phyloP scores from a whole-genome alignment of 2,797 vertebrate genomes.

The Sebastes jordani region DNA sequence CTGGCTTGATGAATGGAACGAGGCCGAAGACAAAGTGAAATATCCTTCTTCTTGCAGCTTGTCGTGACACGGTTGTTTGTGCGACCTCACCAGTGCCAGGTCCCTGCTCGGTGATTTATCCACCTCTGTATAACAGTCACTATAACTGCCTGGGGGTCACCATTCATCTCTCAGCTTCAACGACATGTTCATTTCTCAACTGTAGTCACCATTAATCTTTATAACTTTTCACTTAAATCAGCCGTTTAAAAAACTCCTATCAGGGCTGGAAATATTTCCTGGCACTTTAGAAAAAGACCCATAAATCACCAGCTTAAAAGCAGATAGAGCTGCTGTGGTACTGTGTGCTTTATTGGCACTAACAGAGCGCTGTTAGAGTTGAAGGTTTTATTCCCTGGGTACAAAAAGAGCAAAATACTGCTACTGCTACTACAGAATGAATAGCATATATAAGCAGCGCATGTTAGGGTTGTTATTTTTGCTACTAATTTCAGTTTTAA shows the following conservation, averaged over 20 bases:
- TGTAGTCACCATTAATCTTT: conserved; percentile 50
- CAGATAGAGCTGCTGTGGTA: background rate
- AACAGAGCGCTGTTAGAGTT: background rate
- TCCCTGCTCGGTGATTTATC: conserved; percentile 46
- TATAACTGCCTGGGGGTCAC: background rate
- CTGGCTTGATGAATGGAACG: background rate
- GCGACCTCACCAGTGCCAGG: background rate
- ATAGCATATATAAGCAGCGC: background rate
- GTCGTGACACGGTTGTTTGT: conserved; percentile 4
- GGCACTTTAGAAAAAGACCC: conserved; percentile 17
- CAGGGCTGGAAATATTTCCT: conserved; percentile 59
- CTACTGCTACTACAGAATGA: background rate
- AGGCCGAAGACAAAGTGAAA: conserved; percentile 28
- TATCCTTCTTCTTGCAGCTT: conserved; percentile 4
- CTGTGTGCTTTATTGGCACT: conserved; percentile 3
- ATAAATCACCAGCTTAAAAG: conserved; percentile 51
- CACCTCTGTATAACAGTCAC: conserved; percentile 14
- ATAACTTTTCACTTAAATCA: conserved; percentile 41
- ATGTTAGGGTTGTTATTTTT: background rate
- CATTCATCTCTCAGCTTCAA: conserved; percentile 15
- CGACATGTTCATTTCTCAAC: conserved; percentile 30
- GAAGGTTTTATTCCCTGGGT: background rate
- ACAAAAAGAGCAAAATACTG: background rate
- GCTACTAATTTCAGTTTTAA: background rate
- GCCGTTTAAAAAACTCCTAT: conserved; percentile 43